Conservation (phyloP, 2,888 invertebrate genomes). For the Tetropium fuscum region DNA sequence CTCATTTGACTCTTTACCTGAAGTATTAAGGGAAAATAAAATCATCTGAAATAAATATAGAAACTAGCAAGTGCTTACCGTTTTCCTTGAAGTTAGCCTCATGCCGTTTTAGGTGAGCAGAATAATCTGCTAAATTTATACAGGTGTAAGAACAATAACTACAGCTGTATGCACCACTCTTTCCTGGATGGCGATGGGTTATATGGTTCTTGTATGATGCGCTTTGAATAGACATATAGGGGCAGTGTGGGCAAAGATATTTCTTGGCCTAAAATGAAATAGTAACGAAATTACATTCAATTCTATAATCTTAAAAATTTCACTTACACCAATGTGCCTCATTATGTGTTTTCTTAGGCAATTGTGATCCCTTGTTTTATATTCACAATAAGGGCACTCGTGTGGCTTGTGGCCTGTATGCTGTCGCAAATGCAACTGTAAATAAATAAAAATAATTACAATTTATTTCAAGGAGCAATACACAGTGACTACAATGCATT, state of each 20-base stretch:
- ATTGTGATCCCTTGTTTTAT: conserved; percentile 81
- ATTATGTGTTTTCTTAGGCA: conserved; percentile 76
- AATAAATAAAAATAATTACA: conserved; percentile 20
- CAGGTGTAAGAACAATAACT: conserved; percentile 70
- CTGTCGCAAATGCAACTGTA: conserved; percentile 77
- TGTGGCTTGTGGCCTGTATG: conserved; percentile 85
- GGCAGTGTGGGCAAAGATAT: conserved; percentile 76
- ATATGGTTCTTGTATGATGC: conserved; percentile 75
- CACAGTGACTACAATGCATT: too few species aligned
- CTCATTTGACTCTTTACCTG: conserved; percentile 1
- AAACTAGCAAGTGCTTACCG: conserved; percentile 13
- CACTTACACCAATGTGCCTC: conserved; percentile 70
- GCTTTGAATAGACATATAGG: conserved; percentile 78
- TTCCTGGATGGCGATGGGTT: conserved; percentile 60
- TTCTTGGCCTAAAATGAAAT: conserved; percentile 47
- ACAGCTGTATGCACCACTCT: conserved; percentile 68
- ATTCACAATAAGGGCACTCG: conserved; percentile 76
- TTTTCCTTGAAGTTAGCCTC: conserved; percentile 47
- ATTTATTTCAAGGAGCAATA: background rate
- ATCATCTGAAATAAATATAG: background rate
- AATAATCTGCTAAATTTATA: conserved; percentile 69
- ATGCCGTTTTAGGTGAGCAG: conserved; percentile 70
- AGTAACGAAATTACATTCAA: background rate
- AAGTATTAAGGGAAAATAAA: conserved; percentile 10
- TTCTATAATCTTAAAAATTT: background rate